Conservation (phyloP, 2,113 vertebrate genomes). For the Centropus unirufus region DNA sequence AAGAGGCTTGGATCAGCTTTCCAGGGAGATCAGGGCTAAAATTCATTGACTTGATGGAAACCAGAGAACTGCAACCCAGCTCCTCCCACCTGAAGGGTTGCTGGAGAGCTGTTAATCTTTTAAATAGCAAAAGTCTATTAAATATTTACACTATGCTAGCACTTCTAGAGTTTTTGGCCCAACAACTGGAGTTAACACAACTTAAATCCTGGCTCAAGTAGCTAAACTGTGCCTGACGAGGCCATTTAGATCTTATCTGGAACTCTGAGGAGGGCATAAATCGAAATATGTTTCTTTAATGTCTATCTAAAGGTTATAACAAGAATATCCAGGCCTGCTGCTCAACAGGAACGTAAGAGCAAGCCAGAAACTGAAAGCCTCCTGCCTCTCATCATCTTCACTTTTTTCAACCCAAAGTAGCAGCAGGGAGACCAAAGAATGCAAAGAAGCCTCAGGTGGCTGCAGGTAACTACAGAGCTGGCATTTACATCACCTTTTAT, state of each 20-base stretch:
- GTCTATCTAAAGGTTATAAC: not conserved
- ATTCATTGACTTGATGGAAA: constrained; percentile 32
- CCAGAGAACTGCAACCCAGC: not conserved
- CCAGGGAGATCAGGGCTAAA: constrained; percentile 3
- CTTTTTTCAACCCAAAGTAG: not conserved
- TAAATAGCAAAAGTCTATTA: constrained; percentile 65
- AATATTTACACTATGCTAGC: constrained; percentile 65
- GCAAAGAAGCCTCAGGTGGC: not conserved
- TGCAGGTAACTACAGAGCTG: not conserved
- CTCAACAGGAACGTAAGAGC: not conserved
- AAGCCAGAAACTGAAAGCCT: constrained; percentile 10
- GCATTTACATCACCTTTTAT: not conserved
- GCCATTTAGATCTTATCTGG: constrained; percentile 60
- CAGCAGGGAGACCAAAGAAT: accelerated
- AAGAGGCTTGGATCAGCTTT: not conserved
- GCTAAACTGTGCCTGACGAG: not conserved
- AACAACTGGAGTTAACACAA: constrained; percentile 19
- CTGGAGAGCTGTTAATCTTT: constrained; percentile 57
- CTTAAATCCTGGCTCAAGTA: constrained; percentile 28
- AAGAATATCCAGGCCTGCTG: not conserved
- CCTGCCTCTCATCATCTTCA: not conserved
- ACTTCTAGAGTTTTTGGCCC: constrained; percentile 27
- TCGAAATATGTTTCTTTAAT: constrained; percentile 8
- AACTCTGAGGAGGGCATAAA: constrained; percentile 36
- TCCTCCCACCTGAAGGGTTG: not conserved